A percentile compares a stretch with the other conserved stretches of the same genome.
Conservation (phyloP, 2,888 invertebrate genomes). For the Danaus chrysippus region DNA sequence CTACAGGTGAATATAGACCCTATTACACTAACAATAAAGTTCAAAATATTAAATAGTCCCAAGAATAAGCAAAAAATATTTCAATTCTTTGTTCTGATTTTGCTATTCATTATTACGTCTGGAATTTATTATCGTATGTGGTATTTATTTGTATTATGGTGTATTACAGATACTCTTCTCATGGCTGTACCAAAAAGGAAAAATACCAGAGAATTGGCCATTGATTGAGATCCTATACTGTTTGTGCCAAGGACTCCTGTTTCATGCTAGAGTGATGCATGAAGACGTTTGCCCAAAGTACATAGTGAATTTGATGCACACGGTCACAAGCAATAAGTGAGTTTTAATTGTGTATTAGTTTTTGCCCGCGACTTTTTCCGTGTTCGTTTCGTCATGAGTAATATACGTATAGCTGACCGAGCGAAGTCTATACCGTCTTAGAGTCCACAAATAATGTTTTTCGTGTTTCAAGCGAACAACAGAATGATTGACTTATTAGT, state of each 20-base stretch:
- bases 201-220: slow-evolving; percentile 62
- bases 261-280: slow-evolving; percentile 76
- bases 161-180: slow-evolving; percentile 58
- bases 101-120: neutral
- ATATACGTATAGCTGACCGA: too few species aligned
- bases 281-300: slow-evolving; percentile 76
- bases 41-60: neutral
- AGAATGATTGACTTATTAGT: too few species aligned
- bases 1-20: slow-evolving; percentile 65
- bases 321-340: slow-evolving; percentile 73
- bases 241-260: slow-evolving; percentile 74
- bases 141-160: neutral
- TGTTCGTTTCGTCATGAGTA: too few species aligned
- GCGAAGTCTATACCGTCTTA: neutral
- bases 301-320: slow-evolving; percentile 73
- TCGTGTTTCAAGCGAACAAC: slow-evolving; percentile 2
- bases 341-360: slow-evolving; percentile 37
- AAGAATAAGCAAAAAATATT: too few species aligned
- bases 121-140: neutral
- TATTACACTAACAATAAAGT: neutral
- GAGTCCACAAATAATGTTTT: neutral
- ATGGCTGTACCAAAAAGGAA: slow-evolving; percentile 61
- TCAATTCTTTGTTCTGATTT: too few species aligned
- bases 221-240: slow-evolving; percentile 71
- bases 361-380: too few species aligned